phyloP scores from a whole-genome alignment of 2,797 vertebrate species.

The Protosalanx chinensis region DNA sequence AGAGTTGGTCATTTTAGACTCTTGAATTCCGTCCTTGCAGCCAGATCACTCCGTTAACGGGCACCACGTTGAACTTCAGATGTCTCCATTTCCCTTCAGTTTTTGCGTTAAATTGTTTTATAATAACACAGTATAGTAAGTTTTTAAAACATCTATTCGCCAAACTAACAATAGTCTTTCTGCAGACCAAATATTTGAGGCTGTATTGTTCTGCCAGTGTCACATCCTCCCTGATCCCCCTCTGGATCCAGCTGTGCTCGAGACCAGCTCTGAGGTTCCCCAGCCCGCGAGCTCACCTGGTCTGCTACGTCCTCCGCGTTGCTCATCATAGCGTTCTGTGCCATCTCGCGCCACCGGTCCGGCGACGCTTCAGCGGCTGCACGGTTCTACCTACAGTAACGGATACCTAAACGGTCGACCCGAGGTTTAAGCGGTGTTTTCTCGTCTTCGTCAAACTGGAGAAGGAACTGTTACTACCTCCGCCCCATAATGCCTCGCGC shows the following conservation, averaged over 20 bases:
- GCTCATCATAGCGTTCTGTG: slow-evolving; percentile 47
- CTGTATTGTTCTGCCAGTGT: not conserved
- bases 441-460: not conserved
- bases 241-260: not conserved
- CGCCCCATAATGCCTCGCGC: slow-evolving; percentile 45
- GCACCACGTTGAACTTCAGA: no score
- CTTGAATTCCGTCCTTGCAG: no score
- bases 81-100: no score
- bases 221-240: not conserved
- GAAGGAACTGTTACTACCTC: slow-evolving; percentile 22
- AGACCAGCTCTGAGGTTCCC: not conserved
- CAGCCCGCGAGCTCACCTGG: slow-evolving; percentile 45
- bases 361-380: not conserved
- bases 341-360: slow-evolving; percentile 28
- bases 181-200: not conserved
- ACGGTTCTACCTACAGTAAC: not conserved
- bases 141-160: no score
- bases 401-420: not conserved
- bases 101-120: no score
- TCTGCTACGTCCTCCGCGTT: slow-evolving; percentile 54
- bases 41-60: no score
- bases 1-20: no score
- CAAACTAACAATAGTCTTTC: no score
- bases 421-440: not conserved
- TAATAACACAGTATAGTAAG: no score